phyloP scores from a whole-genome alignment of 2,113 vertebrate species.

The Sarotherodon lohbergeri region DNA sequence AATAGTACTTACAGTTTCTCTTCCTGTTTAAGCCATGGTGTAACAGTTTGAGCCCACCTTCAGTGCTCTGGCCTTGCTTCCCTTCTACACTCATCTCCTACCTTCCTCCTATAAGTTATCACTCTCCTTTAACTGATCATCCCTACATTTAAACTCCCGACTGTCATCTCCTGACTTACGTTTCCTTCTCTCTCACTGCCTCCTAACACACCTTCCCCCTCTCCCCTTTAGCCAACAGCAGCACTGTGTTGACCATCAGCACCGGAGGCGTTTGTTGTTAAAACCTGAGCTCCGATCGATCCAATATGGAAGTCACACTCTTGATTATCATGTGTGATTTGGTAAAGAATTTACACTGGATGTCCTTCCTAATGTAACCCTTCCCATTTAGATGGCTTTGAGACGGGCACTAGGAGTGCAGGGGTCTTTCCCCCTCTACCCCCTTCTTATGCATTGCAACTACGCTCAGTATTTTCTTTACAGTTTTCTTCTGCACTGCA shows the following conservation, averaged over 20 bases:
- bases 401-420: neutral
- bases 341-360: neutral
- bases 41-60: neutral
- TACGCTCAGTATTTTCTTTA: rapidly evolving
- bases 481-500: neutral
- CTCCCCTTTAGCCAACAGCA: neutral
- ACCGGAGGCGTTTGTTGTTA: neutral
- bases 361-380: neutral
- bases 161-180: neutral
- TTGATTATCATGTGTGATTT: neutral
- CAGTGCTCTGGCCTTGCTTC: neutral
- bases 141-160: neutral
- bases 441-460: neutral
- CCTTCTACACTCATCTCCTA: neutral
- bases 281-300: neutral
- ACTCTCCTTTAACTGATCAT: neutral
- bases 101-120: neutral
- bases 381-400: rapidly evolving
- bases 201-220: neutral
- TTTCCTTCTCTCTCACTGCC: neutral
- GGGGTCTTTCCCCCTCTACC: neutral
- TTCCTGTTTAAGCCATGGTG: rapidly evolving
- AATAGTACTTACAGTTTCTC: neutral
- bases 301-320: neutral
- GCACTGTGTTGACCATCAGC: neutral